phyloP scores from a whole-genome alignment of 1,140 invertebrate species.

The Drosophila funebris region DNA sequence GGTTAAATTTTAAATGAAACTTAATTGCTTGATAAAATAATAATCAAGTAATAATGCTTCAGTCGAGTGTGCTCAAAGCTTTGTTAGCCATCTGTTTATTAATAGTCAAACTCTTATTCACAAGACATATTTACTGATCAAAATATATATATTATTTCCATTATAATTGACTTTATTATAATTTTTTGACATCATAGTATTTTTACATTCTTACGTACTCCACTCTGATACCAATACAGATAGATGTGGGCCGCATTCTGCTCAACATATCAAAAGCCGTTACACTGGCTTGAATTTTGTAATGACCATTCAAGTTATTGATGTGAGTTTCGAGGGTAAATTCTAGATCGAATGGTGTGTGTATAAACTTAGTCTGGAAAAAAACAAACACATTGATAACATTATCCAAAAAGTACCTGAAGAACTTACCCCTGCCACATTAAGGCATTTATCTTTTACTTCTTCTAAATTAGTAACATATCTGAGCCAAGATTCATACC shows the following conservation, averaged over 20 bases:
- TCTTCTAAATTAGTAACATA: background rate
- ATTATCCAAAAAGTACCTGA: background rate
- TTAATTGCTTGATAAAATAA: too few species aligned
- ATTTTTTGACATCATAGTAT: background rate
- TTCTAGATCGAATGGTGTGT: background rate
- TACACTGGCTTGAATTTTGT: background rate
- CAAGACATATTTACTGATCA: too few species aligned
- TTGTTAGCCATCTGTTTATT: too few species aligned
- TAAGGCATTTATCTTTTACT: background rate
- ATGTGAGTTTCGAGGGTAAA: too few species aligned
- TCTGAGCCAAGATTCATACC: background rate
- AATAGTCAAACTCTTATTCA: too few species aligned
- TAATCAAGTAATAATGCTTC: too few species aligned
- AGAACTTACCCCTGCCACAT: constrained; percentile 5
- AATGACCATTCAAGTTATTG: background rate
- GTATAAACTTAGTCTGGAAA: background rate
- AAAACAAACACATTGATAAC: background rate
- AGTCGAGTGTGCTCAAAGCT: too few species aligned
- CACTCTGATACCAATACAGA: background rate
- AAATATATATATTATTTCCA: too few species aligned
- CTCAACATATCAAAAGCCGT: background rate
- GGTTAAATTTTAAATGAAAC: too few species aligned
- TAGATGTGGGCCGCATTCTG: background rate
- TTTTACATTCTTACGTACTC: background rate
- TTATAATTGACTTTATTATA: too few species aligned